phyloP scores from a whole-genome alignment of 2,113 vertebrate genomes.

The Otus sunia region DNA sequence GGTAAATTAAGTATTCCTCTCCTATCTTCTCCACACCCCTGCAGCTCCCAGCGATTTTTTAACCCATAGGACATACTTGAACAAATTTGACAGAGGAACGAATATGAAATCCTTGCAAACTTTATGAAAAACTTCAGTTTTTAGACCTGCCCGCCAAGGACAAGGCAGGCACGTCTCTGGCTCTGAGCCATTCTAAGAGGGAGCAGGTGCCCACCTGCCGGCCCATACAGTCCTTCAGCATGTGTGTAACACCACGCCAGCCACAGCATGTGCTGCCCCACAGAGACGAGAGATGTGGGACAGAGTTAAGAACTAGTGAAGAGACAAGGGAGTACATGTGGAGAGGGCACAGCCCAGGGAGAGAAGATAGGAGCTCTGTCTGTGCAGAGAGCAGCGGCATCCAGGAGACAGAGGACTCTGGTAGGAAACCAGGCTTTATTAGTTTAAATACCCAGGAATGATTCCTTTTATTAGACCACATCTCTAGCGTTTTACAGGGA shows the following conservation, averaged over 20 bases:
- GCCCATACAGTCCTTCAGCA: background rate
- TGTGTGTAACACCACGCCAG: background rate
- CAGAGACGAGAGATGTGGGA: fast-evolving
- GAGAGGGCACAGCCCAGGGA: background rate
- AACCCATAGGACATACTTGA: background rate
- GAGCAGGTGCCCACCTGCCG: background rate
- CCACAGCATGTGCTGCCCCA: background rate
- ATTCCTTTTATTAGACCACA: background rate
- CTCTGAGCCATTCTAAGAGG: background rate
- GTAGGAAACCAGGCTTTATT: background rate
- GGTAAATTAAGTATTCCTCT: background rate
- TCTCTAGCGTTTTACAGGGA: background rate
- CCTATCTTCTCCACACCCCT: background rate
- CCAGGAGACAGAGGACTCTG: background rate
- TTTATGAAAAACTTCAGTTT: background rate
- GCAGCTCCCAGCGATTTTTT: background rate
- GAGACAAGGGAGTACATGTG: fast-evolving
- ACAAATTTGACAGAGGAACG: background rate
- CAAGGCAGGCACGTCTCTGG: background rate
- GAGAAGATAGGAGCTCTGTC: background rate
- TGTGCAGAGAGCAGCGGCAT: fast-evolving
- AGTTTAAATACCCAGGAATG: background rate
- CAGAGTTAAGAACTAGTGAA: background rate
- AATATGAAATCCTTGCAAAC: background rate
- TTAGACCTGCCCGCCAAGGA: background rate